Evolutionary conservation across 2,888 invertebrate species (phyloP).

Genomic region (Leptothorax acervorum): DNA sequence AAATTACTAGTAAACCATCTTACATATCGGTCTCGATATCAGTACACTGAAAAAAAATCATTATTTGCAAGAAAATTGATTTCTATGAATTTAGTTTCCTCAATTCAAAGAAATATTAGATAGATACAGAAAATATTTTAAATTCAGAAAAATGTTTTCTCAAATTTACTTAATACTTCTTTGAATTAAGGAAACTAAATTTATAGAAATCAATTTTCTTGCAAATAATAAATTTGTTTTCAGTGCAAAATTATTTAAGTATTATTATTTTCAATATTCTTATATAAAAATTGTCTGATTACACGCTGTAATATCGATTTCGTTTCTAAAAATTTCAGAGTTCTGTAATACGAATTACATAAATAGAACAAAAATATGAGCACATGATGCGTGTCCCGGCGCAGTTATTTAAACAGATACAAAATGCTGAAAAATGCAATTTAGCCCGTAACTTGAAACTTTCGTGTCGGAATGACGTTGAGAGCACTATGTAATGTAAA

Average conservation of each 20-base stretch:
- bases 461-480: constrained; percentile 54
- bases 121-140: too few relatives aligned
- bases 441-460: constrained; percentile 40
- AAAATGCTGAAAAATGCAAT: constrained; percentile 48
- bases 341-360: neutral
- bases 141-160: too few relatives aligned
- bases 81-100: too few relatives aligned
- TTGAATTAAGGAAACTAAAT: too few relatives aligned
- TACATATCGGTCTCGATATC: neutral
- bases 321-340: neutral
- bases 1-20: neutral
- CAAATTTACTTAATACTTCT: too few relatives aligned
- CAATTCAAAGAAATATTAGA: too few relatives aligned
- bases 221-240: too few relatives aligned
- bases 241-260: neutral
- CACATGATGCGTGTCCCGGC: constrained; percentile 27
- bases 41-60: too few relatives aligned
- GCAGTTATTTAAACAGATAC: constrained; percentile 47
- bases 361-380: constrained; percentile 16
- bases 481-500: constrained; percentile 45
- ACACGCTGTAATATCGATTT: neutral
- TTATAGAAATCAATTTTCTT: too few relatives aligned
- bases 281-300: neutral
- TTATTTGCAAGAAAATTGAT: too few relatives aligned
- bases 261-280: neutral